Base-by-base conservation (phyloP, 2,113 vertebrate species). In the Ceyx melanurus region DNA sequence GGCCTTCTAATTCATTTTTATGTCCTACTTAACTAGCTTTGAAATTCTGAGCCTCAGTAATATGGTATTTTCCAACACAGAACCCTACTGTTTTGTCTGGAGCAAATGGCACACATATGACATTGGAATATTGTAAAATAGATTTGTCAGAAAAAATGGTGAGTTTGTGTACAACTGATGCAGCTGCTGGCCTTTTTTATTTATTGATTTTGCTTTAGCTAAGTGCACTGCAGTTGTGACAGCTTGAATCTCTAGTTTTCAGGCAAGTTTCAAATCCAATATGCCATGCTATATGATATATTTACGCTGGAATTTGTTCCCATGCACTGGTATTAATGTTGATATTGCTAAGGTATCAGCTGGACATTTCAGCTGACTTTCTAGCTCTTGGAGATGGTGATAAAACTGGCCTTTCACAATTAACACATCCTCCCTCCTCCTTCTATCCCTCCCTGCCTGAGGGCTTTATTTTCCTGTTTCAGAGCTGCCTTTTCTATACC, bases 11-110 rank as follows among this genome's bases (percentile, higher is more conserved):
- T 92, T 74, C 77, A 90, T 90, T 95, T 95, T 90, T 90, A 33
- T 94, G 90, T 93, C 93, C 90, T 95, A 93, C 77, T 95, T 95
- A 88, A 57, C 11, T 68, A 91, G 80, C 80, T 90, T 94, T 95
- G 82, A 94, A 94, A 88, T 84, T 78, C 48, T 65, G 29, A 84
- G 22, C 53, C 80, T 84, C 29, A 37, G 43, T 53, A 88, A 61
- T 42, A 61, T 11, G n/a, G 31, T n/a, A 62, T 6, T 90, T 22
- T 91, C 28, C 29, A 74, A 19, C 16, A 77, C 5, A 78, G 45
- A 82, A 77, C 57, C 82, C 56, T 11, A 79, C 15, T 82, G 45
- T 76, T 85, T 90, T 50, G 10, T 80, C 28, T 71, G 40, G n/a
- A 91, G 42, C 7, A 89, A 89, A 61, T 35, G 26, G 5, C 51